Base-by-base conservation (phyloP, 2,113 vertebrate species). In the Chrysemys picta region DNA sequence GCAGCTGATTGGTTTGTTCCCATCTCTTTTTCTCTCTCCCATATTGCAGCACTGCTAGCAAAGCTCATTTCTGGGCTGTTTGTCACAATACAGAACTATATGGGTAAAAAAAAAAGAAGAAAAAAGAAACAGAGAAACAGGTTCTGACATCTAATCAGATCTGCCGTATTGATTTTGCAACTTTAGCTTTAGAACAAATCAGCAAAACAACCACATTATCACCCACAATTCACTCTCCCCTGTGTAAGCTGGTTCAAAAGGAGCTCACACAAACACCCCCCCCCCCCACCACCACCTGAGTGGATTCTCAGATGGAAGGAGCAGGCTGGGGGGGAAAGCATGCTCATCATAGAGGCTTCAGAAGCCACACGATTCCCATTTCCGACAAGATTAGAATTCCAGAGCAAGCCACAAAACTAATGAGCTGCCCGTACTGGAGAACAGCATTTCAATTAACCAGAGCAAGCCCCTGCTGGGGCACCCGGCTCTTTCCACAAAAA, bases 121-220 rank as follows among this genome's bases (percentile, higher is more conserved):
- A 91, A 89, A 93, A 35, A 90, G 80, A 94, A 97, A 87, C 93
- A 88, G 85, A 96, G 85, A 94, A 97, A 96, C 94, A 95, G 93
- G 75, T 95, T 97, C 94, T 97, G 96, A 97, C 97, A 97, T 96
- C 96, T 97, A 96, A 97, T 97, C 96, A 97, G 94, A 97, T 96
- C 91, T 59, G 86, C 93, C 9, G 94, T 95, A 98, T 97, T 94
- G 98, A 97, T 98, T 97, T 95, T 85, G 91, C 93, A 93, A 85
- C 90, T 95, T 93, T 31, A 94, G 87, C 95, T 97, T 88, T 69
- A 82, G 93, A 97, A 95, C 91, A 85, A 97, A 96, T 89, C 91
- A 89, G 89, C 93, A 93, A 13, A 97, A 56, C 93, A 62, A 92
- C 52, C 93, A 19, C 89, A 85, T 91, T 94, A 80, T 89, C 92